Conservation (phyloP, 2,888 invertebrate species). For the Drosophila falleni region DNA sequence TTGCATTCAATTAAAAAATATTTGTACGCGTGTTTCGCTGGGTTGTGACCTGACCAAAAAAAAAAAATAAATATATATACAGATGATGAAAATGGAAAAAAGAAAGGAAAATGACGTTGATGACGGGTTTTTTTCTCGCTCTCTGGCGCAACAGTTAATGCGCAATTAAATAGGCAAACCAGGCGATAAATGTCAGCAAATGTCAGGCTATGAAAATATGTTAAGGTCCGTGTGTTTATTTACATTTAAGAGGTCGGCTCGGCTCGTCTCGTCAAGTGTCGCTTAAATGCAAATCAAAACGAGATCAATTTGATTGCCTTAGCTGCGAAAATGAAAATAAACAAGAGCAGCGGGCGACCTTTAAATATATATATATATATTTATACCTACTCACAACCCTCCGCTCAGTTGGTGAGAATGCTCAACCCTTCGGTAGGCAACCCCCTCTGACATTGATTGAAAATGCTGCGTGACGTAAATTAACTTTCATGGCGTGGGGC, state of each 20-base stretch:
- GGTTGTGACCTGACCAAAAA: slow-evolving; percentile 48
- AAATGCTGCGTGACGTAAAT: slow-evolving; percentile 80
- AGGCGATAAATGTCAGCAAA: slow-evolving; percentile 63
- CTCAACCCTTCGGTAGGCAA: slow-evolving; percentile 1
- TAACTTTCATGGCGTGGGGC: slow-evolving; percentile 74
- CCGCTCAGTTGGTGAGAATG: slow-evolving; percentile 1
- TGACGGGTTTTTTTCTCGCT: neutral
- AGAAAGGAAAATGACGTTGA: slow-evolving; percentile 24
- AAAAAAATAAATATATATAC: slow-evolving; percentile 23
- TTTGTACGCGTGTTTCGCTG: slow-evolving; percentile 44
- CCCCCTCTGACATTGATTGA: slow-evolving; percentile 74
- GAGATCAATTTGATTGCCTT: slow-evolving; percentile 71
- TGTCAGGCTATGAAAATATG: slow-evolving; percentile 58
- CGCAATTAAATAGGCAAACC: slow-evolving; percentile 64
- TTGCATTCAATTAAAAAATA: slow-evolving; percentile 67
- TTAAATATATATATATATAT: too few relatives aligned
- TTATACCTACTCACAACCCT: too few relatives aligned
- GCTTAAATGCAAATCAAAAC: slow-evolving; percentile 79
- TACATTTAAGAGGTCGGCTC: slow-evolving; percentile 48
- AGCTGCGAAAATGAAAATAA: slow-evolving; percentile 70
- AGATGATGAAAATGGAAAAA: slow-evolving; percentile 13
- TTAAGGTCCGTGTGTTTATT: slow-evolving; percentile 57
- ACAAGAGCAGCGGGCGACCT: slow-evolving; percentile 71
- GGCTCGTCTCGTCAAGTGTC: slow-evolving; percentile 65
- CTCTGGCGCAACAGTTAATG: slow-evolving; percentile 58